A percentile compares a stretch with the other conserved stretches of the same genome.
phyloP scores from a whole-genome alignment of 2,888 invertebrate genomes.

The Maniola hyperantus region DNA sequence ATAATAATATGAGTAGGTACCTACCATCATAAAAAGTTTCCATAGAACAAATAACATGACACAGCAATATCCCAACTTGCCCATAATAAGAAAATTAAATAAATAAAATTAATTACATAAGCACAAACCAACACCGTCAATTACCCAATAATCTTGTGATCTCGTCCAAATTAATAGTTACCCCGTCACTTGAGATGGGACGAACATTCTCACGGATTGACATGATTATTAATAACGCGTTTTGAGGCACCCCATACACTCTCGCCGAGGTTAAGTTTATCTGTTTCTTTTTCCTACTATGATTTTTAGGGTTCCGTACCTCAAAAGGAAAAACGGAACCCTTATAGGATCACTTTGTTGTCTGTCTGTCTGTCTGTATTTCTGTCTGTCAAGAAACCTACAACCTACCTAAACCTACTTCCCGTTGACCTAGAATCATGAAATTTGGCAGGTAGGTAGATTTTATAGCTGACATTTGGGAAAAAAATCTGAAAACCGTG shows the following conservation, averaged over 20 bases:
- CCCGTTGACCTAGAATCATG: too few species aligned
- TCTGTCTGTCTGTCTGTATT: too few species aligned
- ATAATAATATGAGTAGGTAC: background rate
- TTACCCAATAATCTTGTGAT: constrained; percentile 74
- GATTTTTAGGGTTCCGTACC: too few species aligned
- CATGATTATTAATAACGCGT: constrained; percentile 71
- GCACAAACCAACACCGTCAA: constrained; percentile 68
- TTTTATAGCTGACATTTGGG: too few species aligned
- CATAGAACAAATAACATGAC: constrained; percentile 52
- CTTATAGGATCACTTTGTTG: too few species aligned
- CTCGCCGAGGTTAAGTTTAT: constrained; percentile 13
- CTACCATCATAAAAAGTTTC: constrained; percentile 29
- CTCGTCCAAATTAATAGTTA: constrained; percentile 71
- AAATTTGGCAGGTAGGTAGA: too few species aligned
- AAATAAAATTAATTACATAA: constrained; percentile 68
- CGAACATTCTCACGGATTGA: constrained; percentile 76
- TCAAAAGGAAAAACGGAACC: too few species aligned
- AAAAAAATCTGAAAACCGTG: too few species aligned
- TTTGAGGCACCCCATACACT: constrained; percentile 15
- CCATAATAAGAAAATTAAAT: constrained; percentile 58
- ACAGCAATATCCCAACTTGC: constrained; percentile 64
- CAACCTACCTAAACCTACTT: too few species aligned
- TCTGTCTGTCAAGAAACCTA: too few species aligned
- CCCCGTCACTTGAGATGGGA: constrained; percentile 59
- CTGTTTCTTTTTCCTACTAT: too few species aligned